Conservation (phyloP, 2,797 vertebrate species). For the Enteromius thamalakanensis region DNA sequence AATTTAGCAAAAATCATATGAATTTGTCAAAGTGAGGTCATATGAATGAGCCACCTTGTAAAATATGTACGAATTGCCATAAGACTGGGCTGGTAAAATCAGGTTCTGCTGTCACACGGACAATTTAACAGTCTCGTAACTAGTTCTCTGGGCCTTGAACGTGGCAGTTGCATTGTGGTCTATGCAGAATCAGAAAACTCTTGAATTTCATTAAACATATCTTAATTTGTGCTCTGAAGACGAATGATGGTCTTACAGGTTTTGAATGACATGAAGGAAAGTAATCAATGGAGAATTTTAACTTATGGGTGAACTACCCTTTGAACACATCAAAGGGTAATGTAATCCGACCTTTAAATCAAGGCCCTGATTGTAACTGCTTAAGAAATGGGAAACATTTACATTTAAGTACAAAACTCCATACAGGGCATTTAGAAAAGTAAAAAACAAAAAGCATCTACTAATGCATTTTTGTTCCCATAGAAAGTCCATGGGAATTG, state of each 20-base stretch:
- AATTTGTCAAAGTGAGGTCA: too few species aligned
- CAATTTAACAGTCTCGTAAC: neutral
- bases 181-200: neutral
- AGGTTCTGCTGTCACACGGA: neutral
- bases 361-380: neutral
- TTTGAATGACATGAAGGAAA: neutral
- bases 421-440: slow-evolving; percentile 1
- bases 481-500: slow-evolving; percentile 13
- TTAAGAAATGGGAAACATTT: neutral
- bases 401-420: neutral
- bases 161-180: neutral
- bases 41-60: too few species aligned
- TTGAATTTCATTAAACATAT: neutral
- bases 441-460: neutral
- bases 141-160: neutral
- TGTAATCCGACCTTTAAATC: neutral
- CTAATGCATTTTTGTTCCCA: slow-evolving; percentile 28
- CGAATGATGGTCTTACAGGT: neutral
- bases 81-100: too few species aligned
- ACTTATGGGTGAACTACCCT: neutral
- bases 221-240: neutral
- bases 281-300: neutral
- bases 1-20: too few species aligned
- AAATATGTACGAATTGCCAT: too few species aligned
- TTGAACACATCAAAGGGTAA: neutral